Evolutionary conservation across 2,888 invertebrate species (phyloP).

Genomic region (Lottia scabra): DNA sequence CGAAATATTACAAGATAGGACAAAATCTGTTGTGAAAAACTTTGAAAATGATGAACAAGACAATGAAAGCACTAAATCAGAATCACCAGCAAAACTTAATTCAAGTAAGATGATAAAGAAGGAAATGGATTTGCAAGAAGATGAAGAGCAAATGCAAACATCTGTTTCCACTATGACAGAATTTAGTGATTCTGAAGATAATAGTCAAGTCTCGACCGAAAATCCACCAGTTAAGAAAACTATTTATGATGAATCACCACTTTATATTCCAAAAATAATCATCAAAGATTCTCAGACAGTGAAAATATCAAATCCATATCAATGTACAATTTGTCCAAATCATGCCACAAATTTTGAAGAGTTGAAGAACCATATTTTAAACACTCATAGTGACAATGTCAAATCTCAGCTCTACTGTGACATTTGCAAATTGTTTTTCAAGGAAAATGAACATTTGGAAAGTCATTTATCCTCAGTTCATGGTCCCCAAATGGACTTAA

Average conservation of each 20-base stretch:
- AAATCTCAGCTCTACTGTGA: slow-evolving; percentile 38
- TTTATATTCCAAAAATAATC: too few species aligned
- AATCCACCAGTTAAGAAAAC: too few species aligned
- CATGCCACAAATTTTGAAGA: neutral
- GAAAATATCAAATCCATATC: neutral
- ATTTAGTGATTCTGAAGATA: neutral
- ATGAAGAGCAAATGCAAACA: neutral
- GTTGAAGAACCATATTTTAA: slow-evolving; percentile 8
- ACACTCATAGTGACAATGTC: slow-evolving; percentile 25
- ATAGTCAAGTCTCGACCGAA: too few species aligned
- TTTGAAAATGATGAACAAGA: too few species aligned
- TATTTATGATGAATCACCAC: too few species aligned
- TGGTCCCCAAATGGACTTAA: slow-evolving; percentile 30
- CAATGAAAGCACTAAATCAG: too few species aligned
- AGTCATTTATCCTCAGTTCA: slow-evolving; percentile 40
- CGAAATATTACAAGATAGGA: slow-evolving; percentile 11
- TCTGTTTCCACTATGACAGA: slow-evolving; percentile 13
- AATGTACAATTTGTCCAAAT: neutral
- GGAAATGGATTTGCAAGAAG: neutral
- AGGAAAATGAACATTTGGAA: slow-evolving; percentile 25
- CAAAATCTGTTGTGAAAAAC: neutral
- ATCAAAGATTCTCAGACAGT: neutral
- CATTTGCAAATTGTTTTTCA: slow-evolving; percentile 43
- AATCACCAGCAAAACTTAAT: too few species aligned
- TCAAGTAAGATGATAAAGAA: too few species aligned